A percentile compares a stretch with the other conserved stretches of the same genome.
phyloP scores from a whole-genome alignment of 2,113 vertebrate genomes.

The Jacana jacana region DNA sequence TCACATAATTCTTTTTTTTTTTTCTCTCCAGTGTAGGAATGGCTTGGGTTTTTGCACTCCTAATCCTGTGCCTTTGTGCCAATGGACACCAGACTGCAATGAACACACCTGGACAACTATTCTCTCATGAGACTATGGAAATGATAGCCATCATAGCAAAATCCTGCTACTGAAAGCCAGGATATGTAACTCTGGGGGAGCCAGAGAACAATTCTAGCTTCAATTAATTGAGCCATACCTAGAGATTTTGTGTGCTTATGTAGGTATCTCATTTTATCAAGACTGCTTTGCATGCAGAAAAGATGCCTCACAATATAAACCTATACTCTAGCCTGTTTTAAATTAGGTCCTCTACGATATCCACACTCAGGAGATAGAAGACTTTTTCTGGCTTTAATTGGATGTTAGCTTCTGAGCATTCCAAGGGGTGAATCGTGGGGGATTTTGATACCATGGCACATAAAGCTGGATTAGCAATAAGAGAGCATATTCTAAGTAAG shows the following conservation, averaged over 20 bases:
- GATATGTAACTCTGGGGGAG: conserved; percentile 4
- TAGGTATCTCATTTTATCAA: conserved; percentile 40
- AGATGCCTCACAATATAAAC: conserved; percentile 26
- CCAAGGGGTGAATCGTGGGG: conserved; percentile 7
- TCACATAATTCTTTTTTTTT: conserved; percentile 58
- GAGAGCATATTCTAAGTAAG: neutral
- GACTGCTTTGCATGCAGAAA: conserved; percentile 46
- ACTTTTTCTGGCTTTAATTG: conserved; percentile 45
- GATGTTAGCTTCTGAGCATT: conserved; percentile 6
- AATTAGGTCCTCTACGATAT: conserved; percentile 37
- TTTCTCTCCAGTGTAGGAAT: conserved; percentile 49
- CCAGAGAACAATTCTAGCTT: conserved; percentile 33
- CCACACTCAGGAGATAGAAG: conserved; percentile 37
- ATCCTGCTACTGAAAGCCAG: neutral
- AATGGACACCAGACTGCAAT: neutral
- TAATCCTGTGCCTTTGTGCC: conserved; percentile 28
- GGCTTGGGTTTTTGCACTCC: conserved; percentile 43
- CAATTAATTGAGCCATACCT: conserved; percentile 56
- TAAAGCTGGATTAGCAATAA: conserved; percentile 11
- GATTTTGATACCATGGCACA: conserved; percentile 23
- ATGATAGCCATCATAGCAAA: conserved; percentile 13
- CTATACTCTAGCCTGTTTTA: conserved; percentile 14
- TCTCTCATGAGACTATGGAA: conserved; percentile 10
- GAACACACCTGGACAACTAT: conserved; percentile 50
- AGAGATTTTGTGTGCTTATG: conserved; percentile 33